These are phyloP conservation scores for Trachymyrmex cornetzi DNA, from an alignment of 1,140 invertebrate species.

Conservation along the genomic window DNA sequence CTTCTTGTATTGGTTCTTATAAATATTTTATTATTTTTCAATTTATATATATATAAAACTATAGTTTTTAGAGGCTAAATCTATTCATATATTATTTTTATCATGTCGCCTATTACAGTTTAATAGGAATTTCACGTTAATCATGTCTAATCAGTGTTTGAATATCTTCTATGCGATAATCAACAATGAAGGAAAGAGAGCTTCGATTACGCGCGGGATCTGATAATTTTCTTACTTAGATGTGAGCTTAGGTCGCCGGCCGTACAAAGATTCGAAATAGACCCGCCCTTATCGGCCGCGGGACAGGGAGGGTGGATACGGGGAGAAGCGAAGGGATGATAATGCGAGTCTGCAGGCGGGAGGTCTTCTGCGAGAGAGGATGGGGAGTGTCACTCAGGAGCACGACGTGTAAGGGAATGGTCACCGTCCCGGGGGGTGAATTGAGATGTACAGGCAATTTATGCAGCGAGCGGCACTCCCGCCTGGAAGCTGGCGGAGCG, in stretches of 20 bases:
- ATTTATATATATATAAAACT: no score
- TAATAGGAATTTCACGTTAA: no score
- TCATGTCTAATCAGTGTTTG: not conserved
- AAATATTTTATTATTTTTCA: no score
- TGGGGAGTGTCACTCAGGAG: slow-evolving; percentile 77
- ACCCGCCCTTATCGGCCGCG: slow-evolving; percentile 20
- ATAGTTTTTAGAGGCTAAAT: no score
- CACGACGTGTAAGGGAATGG: slow-evolving; percentile 82
- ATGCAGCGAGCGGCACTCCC: slow-evolving; percentile 80
- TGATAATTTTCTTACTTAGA: slow-evolving; percentile 57
- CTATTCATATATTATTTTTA: not conserved
- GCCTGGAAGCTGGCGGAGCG: slow-evolving; percentile 72
- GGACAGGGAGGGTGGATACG: slow-evolving; percentile 10
- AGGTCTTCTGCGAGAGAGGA: slow-evolving; percentile 57
- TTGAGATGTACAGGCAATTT: slow-evolving; percentile 84
- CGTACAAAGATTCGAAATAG: slow-evolving; percentile 60
- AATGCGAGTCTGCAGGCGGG: slow-evolving; percentile 73
- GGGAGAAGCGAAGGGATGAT: slow-evolving; percentile 71
- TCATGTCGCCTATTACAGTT: not conserved
- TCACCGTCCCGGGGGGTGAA: slow-evolving; percentile 82
- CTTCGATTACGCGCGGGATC: slow-evolving; percentile 2
- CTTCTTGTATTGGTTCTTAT: no score
- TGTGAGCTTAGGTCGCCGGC: slow-evolving; percentile 46
- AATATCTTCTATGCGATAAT: not conserved
- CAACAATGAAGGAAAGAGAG: slow-evolving; percentile 1